Conservation (phyloP, 1,140 invertebrate species). For the Drosophila lacteicornis region DNA sequence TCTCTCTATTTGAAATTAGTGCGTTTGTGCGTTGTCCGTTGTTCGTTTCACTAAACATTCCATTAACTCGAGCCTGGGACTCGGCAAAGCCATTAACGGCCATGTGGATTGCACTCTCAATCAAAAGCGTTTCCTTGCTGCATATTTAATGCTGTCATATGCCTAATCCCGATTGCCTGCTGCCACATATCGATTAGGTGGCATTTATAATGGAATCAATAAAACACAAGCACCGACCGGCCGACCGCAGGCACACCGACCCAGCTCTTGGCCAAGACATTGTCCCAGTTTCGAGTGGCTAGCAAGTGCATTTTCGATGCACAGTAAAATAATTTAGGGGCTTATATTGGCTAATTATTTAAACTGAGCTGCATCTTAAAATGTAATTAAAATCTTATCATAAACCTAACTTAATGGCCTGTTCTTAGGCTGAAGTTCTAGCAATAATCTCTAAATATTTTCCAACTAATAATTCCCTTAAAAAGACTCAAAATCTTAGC, state of each 20-base stretch:
- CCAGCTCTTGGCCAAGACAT: slow-evolving; percentile 25
- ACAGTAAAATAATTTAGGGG: not conserved
- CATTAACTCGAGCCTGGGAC: slow-evolving; percentile 16
- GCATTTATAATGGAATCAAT: slow-evolving; percentile 58
- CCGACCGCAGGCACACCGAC: slow-evolving; percentile 13
- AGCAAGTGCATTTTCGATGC: not conserved
- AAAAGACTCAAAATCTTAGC: too few relatives aligned
- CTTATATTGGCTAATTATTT: not conserved
- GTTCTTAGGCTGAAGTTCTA: too few relatives aligned
- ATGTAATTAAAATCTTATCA: too few relatives aligned
- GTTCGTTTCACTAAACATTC: slow-evolving; percentile 14
- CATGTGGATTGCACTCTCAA: slow-evolving; percentile 14
- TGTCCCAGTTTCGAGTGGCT: slow-evolving; percentile 18
- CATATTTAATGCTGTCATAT: slow-evolving; percentile 46
- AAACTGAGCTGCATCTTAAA: too few relatives aligned
- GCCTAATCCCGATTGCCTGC: slow-evolving; percentile 31
- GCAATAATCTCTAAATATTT: too few relatives aligned
- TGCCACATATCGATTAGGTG: slow-evolving; percentile 47
- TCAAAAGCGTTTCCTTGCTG: slow-evolving; percentile 47
- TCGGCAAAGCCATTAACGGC: slow-evolving; percentile 32
- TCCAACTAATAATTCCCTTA: too few relatives aligned
- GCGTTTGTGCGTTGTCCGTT: not conserved
- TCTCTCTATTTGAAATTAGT: not conserved
- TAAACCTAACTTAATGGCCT: too few relatives aligned
- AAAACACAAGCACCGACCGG: slow-evolving; percentile 35